Evolutionary conservation across 2,113 vertebrate genomes (phyloP).

Genomic region (Urocitellus parryii): DNA sequence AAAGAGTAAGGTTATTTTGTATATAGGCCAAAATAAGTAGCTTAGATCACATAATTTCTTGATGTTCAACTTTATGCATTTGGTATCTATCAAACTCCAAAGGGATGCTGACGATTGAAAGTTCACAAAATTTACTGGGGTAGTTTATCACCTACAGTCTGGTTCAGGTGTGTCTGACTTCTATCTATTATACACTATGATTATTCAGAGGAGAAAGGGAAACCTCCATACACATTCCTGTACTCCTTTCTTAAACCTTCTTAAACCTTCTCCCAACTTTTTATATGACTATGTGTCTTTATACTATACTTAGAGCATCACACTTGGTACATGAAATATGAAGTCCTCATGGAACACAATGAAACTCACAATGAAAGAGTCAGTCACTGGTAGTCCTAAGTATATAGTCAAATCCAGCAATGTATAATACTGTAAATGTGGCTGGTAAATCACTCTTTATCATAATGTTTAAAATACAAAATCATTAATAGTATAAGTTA

Average conservation of each 20-base stretch:
- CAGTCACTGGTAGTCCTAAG: background rate
- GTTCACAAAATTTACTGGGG: background rate
- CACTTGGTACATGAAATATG: background rate
- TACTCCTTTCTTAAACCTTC: background rate
- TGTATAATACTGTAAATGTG: too few species aligned
- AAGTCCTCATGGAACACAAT: background rate
- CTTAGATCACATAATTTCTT: background rate
- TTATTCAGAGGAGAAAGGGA: background rate
- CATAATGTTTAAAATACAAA: background rate
- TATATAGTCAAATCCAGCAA: background rate
- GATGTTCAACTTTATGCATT: background rate
- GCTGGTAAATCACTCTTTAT: too few species aligned
- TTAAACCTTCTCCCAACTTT: background rate
- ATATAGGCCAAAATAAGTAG: background rate
- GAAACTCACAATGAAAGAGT: background rate
- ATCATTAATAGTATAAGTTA: background rate
- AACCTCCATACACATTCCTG: background rate
- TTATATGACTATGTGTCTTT: background rate
- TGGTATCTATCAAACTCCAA: background rate
- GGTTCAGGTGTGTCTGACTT: background rate
- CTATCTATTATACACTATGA: background rate
- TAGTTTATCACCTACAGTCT: background rate
- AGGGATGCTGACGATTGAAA: background rate
- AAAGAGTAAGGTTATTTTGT: background rate
- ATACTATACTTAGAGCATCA: background rate